Evolutionary conservation across 2,113 vertebrate species (phyloP), one percentile per base, ranked within the genome.

Genomic region (Galbula dea): DNA sequence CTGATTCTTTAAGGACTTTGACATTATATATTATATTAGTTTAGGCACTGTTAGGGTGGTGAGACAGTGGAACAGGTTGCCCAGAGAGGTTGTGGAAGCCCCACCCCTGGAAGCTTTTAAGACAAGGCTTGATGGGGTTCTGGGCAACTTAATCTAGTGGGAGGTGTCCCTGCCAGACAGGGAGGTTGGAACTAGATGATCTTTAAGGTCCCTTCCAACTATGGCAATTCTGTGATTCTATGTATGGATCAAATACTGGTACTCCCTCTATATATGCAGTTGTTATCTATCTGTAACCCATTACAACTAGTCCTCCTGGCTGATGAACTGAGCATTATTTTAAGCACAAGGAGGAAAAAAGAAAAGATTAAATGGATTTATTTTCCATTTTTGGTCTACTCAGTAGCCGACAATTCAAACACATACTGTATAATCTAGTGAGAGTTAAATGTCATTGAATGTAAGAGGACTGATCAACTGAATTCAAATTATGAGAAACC

Each of bases 381-480:
- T 62, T 73, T 90, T n/a, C 32, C 0, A 0, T 37, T 74, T 89
- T 75, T 65, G 13, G 22, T 32, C 48, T 85, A 36, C 27, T 80
- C 34, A 10, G 10, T 77, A 82, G 37, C 27, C 32, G n/a, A 49
- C 19, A 55, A 16, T 39, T 82, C 59, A 82, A 92, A 68, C 12
- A 37, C 0, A 3, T 7, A 19, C 30, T 2, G 4, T 32, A 41
- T 55, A 80, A 59, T 49, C 39, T 65, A 27, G 0, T 49, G 67
- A 63, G 57, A 88, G 90, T 92, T 80, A 63, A 71, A 90, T 85
- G 67, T 57, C 43, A 36, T 41, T 52, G 68, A 49, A 58, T 74
- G 24, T 24, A 43, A 92, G 46, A 69, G 41, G 23, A 88, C 72
- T 73, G 36, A 46, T 72, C 37, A 46, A 37, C 63, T 49, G 49